These are phyloP conservation scores for Tetranychus piercei DNA, from an alignment of 2,888 invertebrate genomes.

Conservation along the genomic window DNA sequence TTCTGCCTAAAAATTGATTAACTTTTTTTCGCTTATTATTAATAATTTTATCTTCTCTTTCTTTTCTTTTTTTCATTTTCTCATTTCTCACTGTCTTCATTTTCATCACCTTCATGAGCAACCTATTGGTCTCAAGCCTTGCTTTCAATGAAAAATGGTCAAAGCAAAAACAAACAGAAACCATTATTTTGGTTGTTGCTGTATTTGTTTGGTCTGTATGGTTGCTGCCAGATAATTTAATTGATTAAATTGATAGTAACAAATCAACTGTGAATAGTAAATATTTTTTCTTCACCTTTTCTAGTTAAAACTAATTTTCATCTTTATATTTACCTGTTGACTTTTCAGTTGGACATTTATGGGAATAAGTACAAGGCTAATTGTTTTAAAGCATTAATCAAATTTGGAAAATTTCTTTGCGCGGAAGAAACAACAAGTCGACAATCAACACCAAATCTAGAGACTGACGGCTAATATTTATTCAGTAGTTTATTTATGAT, in stretches of 20 bases:
- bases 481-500: too few species aligned
- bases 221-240: not conserved
- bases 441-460: not conserved
- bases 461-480: not conserved
- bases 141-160: too few species aligned
- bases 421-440: too few species aligned
- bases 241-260: not conserved
- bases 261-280: not conserved
- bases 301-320: not conserved
- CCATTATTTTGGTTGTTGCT: not conserved
- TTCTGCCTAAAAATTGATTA: too few species aligned
- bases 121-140: not conserved
- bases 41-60: too few species aligned
- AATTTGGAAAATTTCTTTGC: not conserved
- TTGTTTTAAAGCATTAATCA: not conserved
- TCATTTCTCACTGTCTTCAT: not conserved
- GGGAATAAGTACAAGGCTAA: not conserved
- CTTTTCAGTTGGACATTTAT: not conserved
- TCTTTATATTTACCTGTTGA: not conserved
- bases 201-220: not conserved
- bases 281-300: not conserved
- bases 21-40: too few species aligned
- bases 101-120: not conserved
- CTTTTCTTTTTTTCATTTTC: too few species aligned
- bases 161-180: not conserved